Conservation (phyloP, 2,888 invertebrate species). For the Eugnorisma glareosa region DNA sequence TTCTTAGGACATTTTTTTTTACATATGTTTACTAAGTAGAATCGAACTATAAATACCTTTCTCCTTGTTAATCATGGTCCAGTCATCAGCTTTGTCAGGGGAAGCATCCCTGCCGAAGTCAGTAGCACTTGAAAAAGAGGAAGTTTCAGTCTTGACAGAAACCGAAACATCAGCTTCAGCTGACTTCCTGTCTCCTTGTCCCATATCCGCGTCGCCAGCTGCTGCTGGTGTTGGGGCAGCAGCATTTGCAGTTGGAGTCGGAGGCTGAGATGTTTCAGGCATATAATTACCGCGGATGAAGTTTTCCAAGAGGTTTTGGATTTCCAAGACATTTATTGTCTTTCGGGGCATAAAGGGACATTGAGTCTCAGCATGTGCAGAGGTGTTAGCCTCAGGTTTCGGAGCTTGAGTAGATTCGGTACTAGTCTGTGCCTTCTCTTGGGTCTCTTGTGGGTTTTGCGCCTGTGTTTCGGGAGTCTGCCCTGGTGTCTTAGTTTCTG, state of each 20-base stretch:
- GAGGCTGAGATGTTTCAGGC: slow-evolving; percentile 18
- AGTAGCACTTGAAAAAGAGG: slow-evolving; percentile 59
- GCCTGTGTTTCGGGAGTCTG: slow-evolving; percentile 41
- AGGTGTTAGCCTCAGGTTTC: slow-evolving; percentile 52
- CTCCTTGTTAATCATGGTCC: slow-evolving; percentile 85
- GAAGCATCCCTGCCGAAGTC: slow-evolving; percentile 73
- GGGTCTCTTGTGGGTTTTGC: slow-evolving; percentile 50
- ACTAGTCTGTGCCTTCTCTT: slow-evolving; percentile 49
- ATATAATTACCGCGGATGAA: slow-evolving; percentile 19
- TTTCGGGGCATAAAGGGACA: slow-evolving; percentile 40
- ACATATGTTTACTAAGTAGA: slow-evolving; percentile 1
- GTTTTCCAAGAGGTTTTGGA: slow-evolving; percentile 30
- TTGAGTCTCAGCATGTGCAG: slow-evolving; percentile 43
- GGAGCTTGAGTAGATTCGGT: slow-evolving; percentile 58
- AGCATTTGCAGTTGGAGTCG: slow-evolving; percentile 30
- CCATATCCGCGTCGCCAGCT: slow-evolving; percentile 73
- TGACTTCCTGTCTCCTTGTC: slow-evolving; percentile 69
- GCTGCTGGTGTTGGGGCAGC: slow-evolving; percentile 40
- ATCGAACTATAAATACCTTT: slow-evolving; percentile 74
- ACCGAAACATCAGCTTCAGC: slow-evolving; percentile 48
- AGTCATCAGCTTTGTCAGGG: slow-evolving; percentile 80
- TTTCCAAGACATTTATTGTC: slow-evolving; percentile 16
- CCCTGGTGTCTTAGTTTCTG: slow-evolving; percentile 49
- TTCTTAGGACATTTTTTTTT: neutral
- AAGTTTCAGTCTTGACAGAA: slow-evolving; percentile 60